These are phyloP conservation scores for Aplocera efformata DNA, from an alignment of 2,888 invertebrate genomes.

Conservation along the genomic window DNA sequence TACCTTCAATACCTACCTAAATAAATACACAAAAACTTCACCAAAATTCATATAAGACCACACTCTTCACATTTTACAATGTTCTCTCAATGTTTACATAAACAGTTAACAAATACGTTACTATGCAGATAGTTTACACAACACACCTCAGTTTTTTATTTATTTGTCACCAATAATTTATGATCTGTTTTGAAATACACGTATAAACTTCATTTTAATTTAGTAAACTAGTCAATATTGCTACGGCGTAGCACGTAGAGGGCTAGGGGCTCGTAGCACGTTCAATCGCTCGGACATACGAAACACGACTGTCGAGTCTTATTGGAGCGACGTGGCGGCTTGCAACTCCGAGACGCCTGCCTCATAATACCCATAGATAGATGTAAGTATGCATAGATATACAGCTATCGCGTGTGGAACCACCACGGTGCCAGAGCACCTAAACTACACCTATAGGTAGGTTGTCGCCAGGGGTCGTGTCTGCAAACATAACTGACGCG, in stretches of 20 bases:
- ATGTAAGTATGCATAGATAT: conserved; percentile 10
- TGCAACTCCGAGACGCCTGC: conserved; percentile 24
- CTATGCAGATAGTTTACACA: conserved; percentile 22
- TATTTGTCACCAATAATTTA: conserved; percentile 4
- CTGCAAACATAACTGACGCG: conserved; percentile 47
- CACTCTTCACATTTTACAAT: conserved; percentile 31
- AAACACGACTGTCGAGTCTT: conserved; percentile 46
- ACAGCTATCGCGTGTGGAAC: conserved; percentile 23
- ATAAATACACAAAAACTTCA: conserved; percentile 18
- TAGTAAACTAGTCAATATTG: conserved; percentile 14
- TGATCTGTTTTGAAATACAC: background rate
- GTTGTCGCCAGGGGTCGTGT: conserved; percentile 30
- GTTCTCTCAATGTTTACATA: conserved; percentile 36
- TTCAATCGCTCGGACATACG: conserved; percentile 42
- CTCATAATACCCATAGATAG: conserved; percentile 28
- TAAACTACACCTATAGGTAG: conserved; percentile 7
- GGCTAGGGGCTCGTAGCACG: conserved; percentile 36
- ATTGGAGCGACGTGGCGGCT: conserved; percentile 35
- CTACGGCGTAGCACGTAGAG: conserved; percentile 53
- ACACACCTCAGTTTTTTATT: conserved; percentile 18
- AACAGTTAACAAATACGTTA: conserved; percentile 32
- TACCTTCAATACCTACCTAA: no score
- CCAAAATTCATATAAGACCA: conserved; percentile 28
- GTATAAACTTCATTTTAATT: conserved; percentile 16
- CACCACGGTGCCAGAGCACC: conserved; percentile 8